These are phyloP conservation scores for Hemithea aestivaria DNA, from an alignment of 2,888 invertebrate species.

Conservation along the genomic window DNA sequence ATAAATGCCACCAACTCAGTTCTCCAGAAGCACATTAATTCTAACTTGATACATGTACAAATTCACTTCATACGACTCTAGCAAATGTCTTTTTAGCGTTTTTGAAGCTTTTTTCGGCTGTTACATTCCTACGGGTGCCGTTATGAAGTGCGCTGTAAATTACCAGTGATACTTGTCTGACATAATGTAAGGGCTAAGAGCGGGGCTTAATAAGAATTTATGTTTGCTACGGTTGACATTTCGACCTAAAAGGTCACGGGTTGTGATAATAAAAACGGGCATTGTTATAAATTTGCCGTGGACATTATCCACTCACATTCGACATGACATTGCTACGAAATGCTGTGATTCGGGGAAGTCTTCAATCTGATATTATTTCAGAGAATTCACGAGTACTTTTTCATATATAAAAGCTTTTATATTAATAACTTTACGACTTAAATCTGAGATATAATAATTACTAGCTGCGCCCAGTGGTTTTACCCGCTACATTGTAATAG, in stretches of 20 bases:
- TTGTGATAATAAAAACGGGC: slow-evolving; percentile 24
- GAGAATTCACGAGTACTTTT: too few species aligned
- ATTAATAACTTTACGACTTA: too few species aligned
- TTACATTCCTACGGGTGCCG: slow-evolving; percentile 15
- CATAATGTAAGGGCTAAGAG: slow-evolving; percentile 21
- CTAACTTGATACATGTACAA: too few species aligned
- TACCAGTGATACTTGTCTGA: slow-evolving; percentile 21
- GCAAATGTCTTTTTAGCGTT: slow-evolving; percentile 9
- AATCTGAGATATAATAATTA: too few species aligned
- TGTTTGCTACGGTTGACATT: slow-evolving; percentile 20
- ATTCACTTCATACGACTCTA: slow-evolving; percentile 1
- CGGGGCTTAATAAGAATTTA: slow-evolving; percentile 23
- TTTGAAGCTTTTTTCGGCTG: too few species aligned
- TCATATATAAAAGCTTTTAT: too few species aligned
- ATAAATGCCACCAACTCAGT: too few species aligned
- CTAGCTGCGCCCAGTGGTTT: too few species aligned
- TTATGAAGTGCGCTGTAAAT: slow-evolving; percentile 20
- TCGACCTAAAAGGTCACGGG: slow-evolving; percentile 20
- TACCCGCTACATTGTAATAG: too few species aligned
- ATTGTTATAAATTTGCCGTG: slow-evolving; percentile 24
- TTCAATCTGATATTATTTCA: slow-evolving; percentile 1
- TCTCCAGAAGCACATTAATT: too few species aligned
- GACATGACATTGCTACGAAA: slow-evolving; percentile 9
- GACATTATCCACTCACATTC: slow-evolving; percentile 20
- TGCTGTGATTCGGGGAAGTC: slow-evolving; percentile 13